Evolutionary conservation across 2,113 vertebrate species (phyloP).

Genomic region (Clarias macrocephalus): DNA sequence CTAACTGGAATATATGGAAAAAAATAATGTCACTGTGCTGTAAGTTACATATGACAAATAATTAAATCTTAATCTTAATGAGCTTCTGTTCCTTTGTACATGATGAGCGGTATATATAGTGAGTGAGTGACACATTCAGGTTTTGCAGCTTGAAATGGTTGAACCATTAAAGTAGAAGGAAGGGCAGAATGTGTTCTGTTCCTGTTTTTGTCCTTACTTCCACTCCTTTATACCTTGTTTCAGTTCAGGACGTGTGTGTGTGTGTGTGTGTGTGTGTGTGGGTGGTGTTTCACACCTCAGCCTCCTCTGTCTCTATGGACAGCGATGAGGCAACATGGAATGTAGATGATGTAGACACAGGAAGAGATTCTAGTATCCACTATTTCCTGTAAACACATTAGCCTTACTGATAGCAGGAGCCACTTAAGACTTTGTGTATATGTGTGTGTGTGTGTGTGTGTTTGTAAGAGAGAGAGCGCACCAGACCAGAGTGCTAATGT

Average conservation of each 20-base stretch:
- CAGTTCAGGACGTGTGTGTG: neutral
- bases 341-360: neutral
- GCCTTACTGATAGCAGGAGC: neutral
- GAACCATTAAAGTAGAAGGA: neutral
- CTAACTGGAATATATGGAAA: too few species aligned
- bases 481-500: conserved; percentile 6
- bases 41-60: too few species aligned
- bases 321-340: neutral
- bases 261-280: neutral
- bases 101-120: too few species aligned
- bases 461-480: neutral
- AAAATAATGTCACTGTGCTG: too few species aligned
- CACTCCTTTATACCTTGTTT: neutral
- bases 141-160: neutral
- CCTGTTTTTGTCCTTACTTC: neutral
- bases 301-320: neutral
- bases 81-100: too few species aligned
- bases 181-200: neutral
- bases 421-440: neutral
- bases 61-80: too few species aligned
- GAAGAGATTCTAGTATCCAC: neutral
- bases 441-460: neutral
- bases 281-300: neutral
- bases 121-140: neutral
- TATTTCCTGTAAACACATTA: conserved; percentile 31